Evolutionary conservation across 2,888 invertebrate species (phyloP).

Genomic region (Perithous albicinctus): DNA sequence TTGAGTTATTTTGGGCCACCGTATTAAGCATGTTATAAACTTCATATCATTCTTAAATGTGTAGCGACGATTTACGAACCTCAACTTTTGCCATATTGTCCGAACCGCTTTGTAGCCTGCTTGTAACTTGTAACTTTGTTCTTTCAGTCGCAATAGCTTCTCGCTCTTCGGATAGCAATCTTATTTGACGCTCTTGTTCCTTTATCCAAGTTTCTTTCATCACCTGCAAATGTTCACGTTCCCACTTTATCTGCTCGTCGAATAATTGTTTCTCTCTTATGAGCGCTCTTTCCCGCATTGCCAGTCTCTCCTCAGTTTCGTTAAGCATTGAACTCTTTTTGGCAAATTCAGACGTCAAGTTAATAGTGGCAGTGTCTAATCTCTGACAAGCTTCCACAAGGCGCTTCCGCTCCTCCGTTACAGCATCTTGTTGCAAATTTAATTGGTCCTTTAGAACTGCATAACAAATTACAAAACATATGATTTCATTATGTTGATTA

Average conservation of each 20-base stretch:
- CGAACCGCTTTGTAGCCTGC: conserved; percentile 74
- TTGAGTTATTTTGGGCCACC: too few relatives aligned
- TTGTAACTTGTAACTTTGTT: conserved; percentile 78
- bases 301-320: conserved; percentile 76
- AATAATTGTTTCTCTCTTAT: conserved; percentile 79
- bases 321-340: conserved; percentile 73
- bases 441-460: conserved; percentile 76
- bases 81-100: conserved; percentile 78
- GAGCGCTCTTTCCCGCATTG: conserved; percentile 74
- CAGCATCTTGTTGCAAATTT: conserved; percentile 74
- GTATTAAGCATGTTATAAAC: too few relatives aligned
- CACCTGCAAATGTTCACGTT: conserved; percentile 77
- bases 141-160: conserved; percentile 76
- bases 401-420: conserved; percentile 75
- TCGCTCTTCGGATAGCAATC: conserved; percentile 77
- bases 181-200: conserved; percentile 78
- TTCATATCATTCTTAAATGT: too few relatives aligned
- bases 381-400: conserved; percentile 74
- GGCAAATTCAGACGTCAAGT: conserved; percentile 75
- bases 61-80: conserved; percentile 72
- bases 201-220: conserved; percentile 79
- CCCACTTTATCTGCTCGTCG: conserved; percentile 80
- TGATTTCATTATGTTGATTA: too few relatives aligned
- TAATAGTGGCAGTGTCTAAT: conserved; percentile 73
- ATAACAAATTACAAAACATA: background rate